A percentile compares a stretch with the other conserved stretches of the same genome.
Conservation (phyloP, 2,797 vertebrate genomes). For the Staurois parvus region DNA sequence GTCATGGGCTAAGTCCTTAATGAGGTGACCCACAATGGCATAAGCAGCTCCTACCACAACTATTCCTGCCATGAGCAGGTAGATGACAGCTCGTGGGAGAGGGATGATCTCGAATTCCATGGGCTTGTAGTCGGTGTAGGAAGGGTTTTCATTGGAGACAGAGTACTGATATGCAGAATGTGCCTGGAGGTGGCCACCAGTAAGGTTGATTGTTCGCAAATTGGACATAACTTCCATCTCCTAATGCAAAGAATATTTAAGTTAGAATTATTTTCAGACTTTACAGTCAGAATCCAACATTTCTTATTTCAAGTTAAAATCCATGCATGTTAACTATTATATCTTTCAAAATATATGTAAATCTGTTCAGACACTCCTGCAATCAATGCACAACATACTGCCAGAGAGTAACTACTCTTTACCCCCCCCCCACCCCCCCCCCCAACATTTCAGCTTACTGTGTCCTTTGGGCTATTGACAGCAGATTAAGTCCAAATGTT, state of each 20-base stretch:
- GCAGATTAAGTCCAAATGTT: too few species aligned
- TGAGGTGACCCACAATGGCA: conserved; percentile 85
- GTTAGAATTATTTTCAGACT: too few species aligned
- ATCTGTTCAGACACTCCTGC: too few species aligned
- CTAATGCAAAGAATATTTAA: not conserved
- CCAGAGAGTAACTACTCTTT: too few species aligned
- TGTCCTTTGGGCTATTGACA: too few species aligned
- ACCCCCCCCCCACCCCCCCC: too few species aligned
- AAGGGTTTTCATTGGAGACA: conserved; percentile 64
- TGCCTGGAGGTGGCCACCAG: conserved; percentile 66
- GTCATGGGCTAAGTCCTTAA: conserved; percentile 85
- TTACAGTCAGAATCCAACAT: too few species aligned
- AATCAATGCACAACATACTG: too few species aligned
- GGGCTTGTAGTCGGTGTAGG: conserved; percentile 80
- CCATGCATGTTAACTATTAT: too few species aligned
- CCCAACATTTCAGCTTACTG: too few species aligned
- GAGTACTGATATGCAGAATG: conserved; percentile 66
- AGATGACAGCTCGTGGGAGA: conserved; percentile 79
- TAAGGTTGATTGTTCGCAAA: conserved; percentile 71
- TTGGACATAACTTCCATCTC: conserved; percentile 47
- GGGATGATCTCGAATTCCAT: conserved; percentile 75
- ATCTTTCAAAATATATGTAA: too few species aligned
- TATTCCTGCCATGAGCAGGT: conserved; percentile 82
- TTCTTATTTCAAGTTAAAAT: too few species aligned
- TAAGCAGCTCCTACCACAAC: conserved; percentile 85